phyloP scores from a whole-genome alignment of 2,113 vertebrate genomes.

The Maccullochella peelii region DNA sequence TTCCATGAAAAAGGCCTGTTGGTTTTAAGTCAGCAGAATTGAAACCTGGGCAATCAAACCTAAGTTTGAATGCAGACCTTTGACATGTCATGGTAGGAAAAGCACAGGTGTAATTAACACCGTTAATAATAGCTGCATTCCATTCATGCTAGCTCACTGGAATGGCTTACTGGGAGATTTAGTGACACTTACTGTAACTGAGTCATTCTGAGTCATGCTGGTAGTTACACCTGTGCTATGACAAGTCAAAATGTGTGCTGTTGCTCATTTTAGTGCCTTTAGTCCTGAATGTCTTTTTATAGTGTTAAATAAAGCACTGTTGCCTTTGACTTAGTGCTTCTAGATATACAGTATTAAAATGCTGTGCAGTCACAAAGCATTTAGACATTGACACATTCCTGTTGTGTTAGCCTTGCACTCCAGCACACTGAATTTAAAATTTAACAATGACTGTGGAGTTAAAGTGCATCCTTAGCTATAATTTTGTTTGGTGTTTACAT shows the following conservation, averaged over 20 bases:
- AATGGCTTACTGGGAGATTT: not conserved
- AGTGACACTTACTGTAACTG: slow-evolving; percentile 1
- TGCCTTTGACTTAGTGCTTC: not conserved
- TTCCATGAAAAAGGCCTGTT: not conserved
- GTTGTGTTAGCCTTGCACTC: not conserved
- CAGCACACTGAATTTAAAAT: not conserved
- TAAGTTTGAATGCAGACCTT: not conserved
- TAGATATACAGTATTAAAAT: not conserved
- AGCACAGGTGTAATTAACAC: not conserved
- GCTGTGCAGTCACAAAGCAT: not conserved
- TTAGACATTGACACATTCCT: not conserved
- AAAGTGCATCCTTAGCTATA: not conserved
- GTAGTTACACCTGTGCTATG: not conserved
- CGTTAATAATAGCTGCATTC: not conserved
- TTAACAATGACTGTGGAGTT: no score
- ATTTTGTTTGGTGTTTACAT: not conserved
- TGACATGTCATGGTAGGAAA: not conserved
- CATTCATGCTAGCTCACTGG: no score
- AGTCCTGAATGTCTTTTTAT: not conserved
- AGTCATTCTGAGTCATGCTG: not conserved
- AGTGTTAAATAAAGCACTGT: not conserved
- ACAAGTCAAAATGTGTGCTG: not conserved
- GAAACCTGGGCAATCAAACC: not conserved
- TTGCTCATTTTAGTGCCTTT: not conserved
- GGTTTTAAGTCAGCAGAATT: not conserved